A percentile compares a stretch with the other conserved stretches of the same genome.
Evolutionary conservation across 2,797 vertebrate species (phyloP).

Genomic region (Trachops cirrhosus): DNA sequence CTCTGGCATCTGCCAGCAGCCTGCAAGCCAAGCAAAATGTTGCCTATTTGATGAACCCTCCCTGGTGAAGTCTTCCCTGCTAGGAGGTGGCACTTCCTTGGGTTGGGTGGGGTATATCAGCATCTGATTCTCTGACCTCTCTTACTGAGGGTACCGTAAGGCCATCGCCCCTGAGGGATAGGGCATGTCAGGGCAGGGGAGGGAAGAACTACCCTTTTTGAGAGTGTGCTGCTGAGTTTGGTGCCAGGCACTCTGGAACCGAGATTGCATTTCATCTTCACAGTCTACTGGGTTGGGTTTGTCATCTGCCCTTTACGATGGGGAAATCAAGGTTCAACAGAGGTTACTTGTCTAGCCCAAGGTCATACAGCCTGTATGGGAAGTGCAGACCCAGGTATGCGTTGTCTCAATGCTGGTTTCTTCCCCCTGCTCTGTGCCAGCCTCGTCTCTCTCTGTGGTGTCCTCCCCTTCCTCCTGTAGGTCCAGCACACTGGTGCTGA

Average conservation of each 20-base stretch:
- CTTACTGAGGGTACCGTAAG: not conserved
- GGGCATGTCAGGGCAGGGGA: not conserved
- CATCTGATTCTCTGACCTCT: not conserved
- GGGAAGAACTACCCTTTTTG: not conserved
- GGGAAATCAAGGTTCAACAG: not conserved
- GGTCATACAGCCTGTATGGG: not conserved
- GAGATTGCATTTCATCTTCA: not conserved
- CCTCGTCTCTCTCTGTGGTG: accelerated
- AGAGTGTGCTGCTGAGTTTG: not conserved
- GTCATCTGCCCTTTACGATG: not conserved
- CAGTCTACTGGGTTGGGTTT: not conserved
- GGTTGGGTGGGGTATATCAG: not conserved
- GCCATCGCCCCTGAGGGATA: not conserved
- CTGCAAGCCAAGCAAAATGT: not conserved
- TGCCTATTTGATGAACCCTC: not conserved
- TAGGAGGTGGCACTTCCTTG: not conserved
- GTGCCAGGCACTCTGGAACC: not conserved
- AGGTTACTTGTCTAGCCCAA: not conserved
- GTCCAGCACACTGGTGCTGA: not conserved
- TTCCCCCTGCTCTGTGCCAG: not conserved
- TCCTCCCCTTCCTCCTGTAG: not conserved
- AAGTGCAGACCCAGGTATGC: not conserved
- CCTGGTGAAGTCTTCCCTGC: not conserved
- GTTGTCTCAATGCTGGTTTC: not conserved
- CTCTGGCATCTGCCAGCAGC: not conserved